A percentile compares a stretch with the other conserved stretches of the same genome.
Conservation (phyloP, 2,797 vertebrate species). For the Enteromius radiatus region DNA sequence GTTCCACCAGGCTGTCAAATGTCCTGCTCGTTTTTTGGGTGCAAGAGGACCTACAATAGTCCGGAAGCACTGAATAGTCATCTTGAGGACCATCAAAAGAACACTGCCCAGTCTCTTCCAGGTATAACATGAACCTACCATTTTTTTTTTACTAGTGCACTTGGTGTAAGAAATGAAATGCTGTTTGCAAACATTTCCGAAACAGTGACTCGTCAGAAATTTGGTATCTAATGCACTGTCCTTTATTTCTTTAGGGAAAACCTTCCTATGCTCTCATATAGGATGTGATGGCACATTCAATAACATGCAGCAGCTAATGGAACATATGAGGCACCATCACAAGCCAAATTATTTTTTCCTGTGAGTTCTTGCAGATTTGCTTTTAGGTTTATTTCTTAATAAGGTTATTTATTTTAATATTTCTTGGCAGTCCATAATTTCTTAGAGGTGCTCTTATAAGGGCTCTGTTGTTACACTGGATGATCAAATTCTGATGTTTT, state of each 20-base stretch:
- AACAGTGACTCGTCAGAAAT: too few species aligned
- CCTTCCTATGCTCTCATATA: slow-evolving; percentile 81
- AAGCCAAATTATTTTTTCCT: slow-evolving; percentile 94
- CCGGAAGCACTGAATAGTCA: slow-evolving; percentile 81
- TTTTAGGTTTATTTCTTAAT: not conserved
- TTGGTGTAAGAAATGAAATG: not conserved
- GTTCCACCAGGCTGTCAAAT: slow-evolving; percentile 54
- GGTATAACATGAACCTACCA: slow-evolving; percentile 74
- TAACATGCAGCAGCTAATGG: slow-evolving; percentile 93
- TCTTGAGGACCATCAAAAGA: slow-evolving; percentile 83
- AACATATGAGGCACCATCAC: slow-evolving; percentile 90
- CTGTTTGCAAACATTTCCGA: not conserved
- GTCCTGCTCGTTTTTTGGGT: slow-evolving; percentile 85
- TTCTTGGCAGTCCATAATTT: not conserved
- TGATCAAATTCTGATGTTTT: not conserved
- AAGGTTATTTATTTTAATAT: not conserved
- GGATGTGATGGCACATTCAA: slow-evolving; percentile 85
- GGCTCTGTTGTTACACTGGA: too few species aligned
- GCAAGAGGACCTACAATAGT: slow-evolving; percentile 84
- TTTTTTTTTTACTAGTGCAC: not conserved
- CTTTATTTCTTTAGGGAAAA: slow-evolving; percentile 80
- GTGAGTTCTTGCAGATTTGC: slow-evolving; percentile 75
- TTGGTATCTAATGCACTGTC: not conserved
- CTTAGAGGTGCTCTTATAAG: too few species aligned
- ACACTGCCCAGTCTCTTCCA: slow-evolving; percentile 85